These are phyloP conservation scores for Adelphocoris suturalis DNA, from an alignment of 2,888 invertebrate genomes.

Conservation along the genomic window DNA sequence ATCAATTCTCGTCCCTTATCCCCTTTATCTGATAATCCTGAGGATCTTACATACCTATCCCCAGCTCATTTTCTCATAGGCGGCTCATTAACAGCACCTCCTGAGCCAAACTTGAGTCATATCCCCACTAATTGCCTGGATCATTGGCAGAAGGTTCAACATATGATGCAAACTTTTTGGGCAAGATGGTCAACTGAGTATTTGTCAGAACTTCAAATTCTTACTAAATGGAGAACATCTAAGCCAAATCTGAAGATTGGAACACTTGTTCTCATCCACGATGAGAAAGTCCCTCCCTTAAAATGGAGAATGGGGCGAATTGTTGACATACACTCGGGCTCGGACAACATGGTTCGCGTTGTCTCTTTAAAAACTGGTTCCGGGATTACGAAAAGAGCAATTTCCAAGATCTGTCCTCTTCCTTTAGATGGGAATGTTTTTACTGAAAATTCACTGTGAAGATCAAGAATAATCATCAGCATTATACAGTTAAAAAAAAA, in stretches of 20 bases:
- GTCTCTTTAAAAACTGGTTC: no score
- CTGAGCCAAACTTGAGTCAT: background rate
- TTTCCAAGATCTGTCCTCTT: no score
- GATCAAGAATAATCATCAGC: no score
- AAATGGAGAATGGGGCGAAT: background rate
- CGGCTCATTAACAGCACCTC: no score
- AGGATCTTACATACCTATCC: slow-evolving; percentile 41
- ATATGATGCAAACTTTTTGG: slow-evolving; percentile 59
- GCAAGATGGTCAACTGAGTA: slow-evolving; percentile 55
- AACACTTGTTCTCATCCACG: slow-evolving; percentile 37
- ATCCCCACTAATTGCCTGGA: slow-evolving; percentile 6
- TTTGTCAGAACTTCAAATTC: slow-evolving; percentile 5
- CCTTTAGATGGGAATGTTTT: no score
- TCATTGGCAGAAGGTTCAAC: slow-evolving; percentile 42
- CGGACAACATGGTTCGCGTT: no score
- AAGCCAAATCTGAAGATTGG: slow-evolving; percentile 18
- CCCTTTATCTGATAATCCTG: slow-evolving; percentile 60
- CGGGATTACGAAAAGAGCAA: no score
- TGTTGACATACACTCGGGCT: no score
- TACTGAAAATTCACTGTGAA: no score
- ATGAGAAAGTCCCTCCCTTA: background rate
- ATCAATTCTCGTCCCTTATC: background rate
- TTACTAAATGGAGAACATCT: no score
- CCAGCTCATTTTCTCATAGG: slow-evolving; percentile 45
- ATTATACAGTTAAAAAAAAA: no score